These are phyloP conservation scores for Melanotaenia duboulayi DNA, from an alignment of 2,113 vertebrate genomes.

Conservation along the genomic window DNA sequence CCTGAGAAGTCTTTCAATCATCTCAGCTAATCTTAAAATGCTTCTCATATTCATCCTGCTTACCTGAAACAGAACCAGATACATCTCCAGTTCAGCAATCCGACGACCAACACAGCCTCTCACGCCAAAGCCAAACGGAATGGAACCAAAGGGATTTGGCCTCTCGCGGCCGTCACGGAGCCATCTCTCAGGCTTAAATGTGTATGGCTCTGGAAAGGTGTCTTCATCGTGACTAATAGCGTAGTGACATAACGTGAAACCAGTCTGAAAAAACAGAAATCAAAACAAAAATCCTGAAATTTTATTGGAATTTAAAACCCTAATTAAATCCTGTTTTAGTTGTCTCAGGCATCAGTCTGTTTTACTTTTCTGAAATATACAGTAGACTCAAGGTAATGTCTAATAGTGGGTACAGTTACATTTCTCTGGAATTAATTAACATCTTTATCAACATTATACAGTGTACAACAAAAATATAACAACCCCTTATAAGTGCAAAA, in stretches of 20 bases:
- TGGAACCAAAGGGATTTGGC: slow-evolving; percentile 80
- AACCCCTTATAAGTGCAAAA: no score
- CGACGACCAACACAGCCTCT: slow-evolving; percentile 82
- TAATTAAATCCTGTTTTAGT: neutral
- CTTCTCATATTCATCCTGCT: slow-evolving; percentile 4
- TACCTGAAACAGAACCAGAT: slow-evolving; percentile 78
- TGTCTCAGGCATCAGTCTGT: no score
- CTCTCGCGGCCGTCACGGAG: slow-evolving; percentile 67
- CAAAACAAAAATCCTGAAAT: neutral
- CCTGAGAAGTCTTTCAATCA: no score
- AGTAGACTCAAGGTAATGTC: no score
- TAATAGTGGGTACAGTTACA: no score
- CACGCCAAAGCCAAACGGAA: slow-evolving; percentile 85
- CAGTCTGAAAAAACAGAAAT: slow-evolving; percentile 69
- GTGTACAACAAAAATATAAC: no score
- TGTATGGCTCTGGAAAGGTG: slow-evolving; percentile 74
- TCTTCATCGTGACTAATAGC: slow-evolving; percentile 80
- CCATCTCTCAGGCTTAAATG: slow-evolving; percentile 83
- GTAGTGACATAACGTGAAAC: slow-evolving; percentile 79
- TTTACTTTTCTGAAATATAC: no score
- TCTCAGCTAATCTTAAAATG: neutral
- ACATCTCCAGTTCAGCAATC: slow-evolving; percentile 86
- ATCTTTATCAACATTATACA: no score
- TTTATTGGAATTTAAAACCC: neutral
- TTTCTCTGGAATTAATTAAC: no score